Percentiles rank a stretch among this genome's conserved stretches.
Evolutionary conservation across 2,113 vertebrate species (phyloP).

Genomic region (Hylia prasina): DNA sequence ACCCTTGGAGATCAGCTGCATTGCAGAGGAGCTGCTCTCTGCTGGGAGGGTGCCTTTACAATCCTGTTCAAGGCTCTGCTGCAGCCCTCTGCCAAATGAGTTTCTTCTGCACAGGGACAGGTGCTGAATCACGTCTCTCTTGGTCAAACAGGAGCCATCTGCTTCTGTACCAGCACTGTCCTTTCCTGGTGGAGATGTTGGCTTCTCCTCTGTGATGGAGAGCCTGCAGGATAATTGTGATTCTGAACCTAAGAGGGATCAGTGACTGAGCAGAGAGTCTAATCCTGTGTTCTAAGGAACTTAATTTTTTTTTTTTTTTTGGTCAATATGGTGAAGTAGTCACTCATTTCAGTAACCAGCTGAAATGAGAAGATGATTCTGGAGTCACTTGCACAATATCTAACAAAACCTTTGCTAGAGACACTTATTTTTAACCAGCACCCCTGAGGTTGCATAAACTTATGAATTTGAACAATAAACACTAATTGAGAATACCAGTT

Average conservation of each 20-base stretch:
- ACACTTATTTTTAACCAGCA: background rate
- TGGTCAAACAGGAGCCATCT: constrained; percentile 30
- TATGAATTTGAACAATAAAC: background rate
- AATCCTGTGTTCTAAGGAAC: background rate
- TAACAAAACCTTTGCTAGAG: background rate
- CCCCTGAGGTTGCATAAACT: background rate
- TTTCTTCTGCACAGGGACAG: constrained; percentile 4
- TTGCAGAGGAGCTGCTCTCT: constrained; percentile 44
- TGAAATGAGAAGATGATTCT: background rate
- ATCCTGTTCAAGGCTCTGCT: background rate
- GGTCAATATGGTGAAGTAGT: background rate
- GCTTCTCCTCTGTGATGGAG: background rate
- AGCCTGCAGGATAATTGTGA: background rate
- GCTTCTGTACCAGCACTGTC: background rate
- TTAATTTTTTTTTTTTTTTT: background rate
- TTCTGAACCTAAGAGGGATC: background rate
- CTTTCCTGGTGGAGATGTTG: background rate
- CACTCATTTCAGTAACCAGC: background rate
- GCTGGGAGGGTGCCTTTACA: background rate
- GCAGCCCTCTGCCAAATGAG: constrained; percentile 8
- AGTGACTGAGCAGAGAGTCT: background rate
- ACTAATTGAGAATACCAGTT: background rate
- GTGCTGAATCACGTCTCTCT: background rate
- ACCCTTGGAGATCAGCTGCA: constrained; percentile 45
- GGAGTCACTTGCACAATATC: background rate